Conservation (phyloP, 2,113 vertebrate genomes). For the Ifrita kowaldi region DNA sequence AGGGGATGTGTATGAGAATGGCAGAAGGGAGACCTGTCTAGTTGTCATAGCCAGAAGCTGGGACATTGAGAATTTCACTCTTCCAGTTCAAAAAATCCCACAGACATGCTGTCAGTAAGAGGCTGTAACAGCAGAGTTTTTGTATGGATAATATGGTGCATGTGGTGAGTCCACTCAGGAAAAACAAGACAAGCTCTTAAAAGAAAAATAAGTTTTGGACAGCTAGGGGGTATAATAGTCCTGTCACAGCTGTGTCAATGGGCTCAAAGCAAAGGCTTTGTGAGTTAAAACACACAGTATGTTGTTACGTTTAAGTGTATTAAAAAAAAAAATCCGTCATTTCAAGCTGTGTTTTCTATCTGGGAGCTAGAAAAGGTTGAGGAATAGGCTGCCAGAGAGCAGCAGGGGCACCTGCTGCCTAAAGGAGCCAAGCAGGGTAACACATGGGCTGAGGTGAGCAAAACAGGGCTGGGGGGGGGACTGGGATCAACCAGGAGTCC, state of each 20-base stretch:
- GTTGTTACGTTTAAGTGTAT: background rate
- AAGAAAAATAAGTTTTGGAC: background rate
- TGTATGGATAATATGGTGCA: background rate
- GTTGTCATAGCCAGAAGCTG: background rate
- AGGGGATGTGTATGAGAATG: background rate
- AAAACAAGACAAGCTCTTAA: background rate
- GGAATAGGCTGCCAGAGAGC: background rate
- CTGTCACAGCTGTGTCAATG: conserved; percentile 9
- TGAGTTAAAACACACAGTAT: background rate
- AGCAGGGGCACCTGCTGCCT: background rate
- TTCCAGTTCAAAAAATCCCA: background rate
- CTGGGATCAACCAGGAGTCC: background rate
- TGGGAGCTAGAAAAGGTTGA: background rate
- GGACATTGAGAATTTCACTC: background rate
- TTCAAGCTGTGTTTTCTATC: conserved; percentile 24
- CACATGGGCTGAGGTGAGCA: background rate
- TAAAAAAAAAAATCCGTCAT: background rate
- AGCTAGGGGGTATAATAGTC: background rate
- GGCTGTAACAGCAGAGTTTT: background rate
- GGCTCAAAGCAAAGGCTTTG: background rate
- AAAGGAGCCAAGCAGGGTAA: background rate
- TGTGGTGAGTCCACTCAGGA: background rate
- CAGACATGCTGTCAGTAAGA: background rate
- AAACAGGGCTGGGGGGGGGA: background rate
- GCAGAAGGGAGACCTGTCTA: background rate